Evolutionary conservation across 2,888 invertebrate genomes (phyloP), one percentile per base, ranked within the genome.

Genomic region (Latheticus oryzae): DNA sequence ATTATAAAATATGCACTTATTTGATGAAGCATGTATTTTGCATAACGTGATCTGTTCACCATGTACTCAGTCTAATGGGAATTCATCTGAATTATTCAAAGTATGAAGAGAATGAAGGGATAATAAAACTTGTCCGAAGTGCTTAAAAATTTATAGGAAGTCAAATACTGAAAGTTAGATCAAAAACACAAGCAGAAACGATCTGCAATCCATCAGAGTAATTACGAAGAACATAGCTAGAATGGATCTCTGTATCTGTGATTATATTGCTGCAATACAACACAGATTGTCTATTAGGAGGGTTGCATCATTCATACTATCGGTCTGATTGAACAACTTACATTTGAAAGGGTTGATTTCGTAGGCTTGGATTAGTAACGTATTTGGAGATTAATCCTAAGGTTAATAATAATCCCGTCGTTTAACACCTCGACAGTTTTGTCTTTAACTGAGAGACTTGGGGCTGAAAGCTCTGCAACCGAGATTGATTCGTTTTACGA

Each of bases 351-450:
- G 45, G 54, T 45, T 54, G 33, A 43, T 53, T 35, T 40, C 40
- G 51, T 5, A 13, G 40, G 23, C 13, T 23, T n/a, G 53, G 62
- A 63, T 66, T 64, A 61, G 62, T 56, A 54, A 60, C 63, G 61
- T 64, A 61, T 62, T n/a, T 59, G 62, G 63, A 66, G 65, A 66
- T 66, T 66, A 66, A 66, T 64, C 63, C 33, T 30, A 32, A 37
- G 35, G 45, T 61, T 61, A 60, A 62, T 64, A 62, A 64, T 66
- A 66, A 66, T 66, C 66, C 50, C 58, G 62, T 58, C 62, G 58
- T 59, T 63, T 62, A 65, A 63, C 63, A 63, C 62, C 56, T 61
- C 60, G 37, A 28, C 58, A 60, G 58, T 58, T 60, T 58, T 42
- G 47, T 19, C 40, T 42, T 28, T 19, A n/a, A n/a, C 3, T 9